Percentiles rank a stretch among this genome's conserved stretches.
These are phyloP conservation scores for Drosophila punjabiensis DNA, from an alignment of 1,140 invertebrate genomes.

Conservation along the genomic window DNA sequence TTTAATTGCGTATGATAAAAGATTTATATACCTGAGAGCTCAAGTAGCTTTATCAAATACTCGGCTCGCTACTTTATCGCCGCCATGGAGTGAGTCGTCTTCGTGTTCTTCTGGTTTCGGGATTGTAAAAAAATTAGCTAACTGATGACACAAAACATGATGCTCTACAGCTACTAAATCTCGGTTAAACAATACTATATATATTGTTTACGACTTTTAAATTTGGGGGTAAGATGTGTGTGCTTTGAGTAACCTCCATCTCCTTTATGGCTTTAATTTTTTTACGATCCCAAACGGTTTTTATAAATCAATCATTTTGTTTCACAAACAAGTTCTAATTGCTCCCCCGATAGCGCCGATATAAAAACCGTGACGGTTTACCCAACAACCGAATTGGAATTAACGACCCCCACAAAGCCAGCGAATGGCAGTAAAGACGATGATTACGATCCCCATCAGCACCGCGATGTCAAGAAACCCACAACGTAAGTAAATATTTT, in stretches of 20 bases:
- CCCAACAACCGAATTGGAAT: constrained; percentile 21
- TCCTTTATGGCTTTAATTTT: constrained; percentile 16
- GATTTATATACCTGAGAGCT: constrained; percentile 54
- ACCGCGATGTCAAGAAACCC: constrained; percentile 89
- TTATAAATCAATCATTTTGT: constrained; percentile 56
- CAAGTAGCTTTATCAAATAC: constrained; percentile 69
- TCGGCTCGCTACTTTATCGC: constrained; percentile 36
- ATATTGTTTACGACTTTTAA: constrained; percentile 9
- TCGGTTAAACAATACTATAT: background rate
- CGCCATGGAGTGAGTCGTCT: constrained; percentile 65
- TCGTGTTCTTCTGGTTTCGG: constrained; percentile 26
- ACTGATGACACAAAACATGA: constrained; percentile 41
- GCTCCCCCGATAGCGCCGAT: constrained; percentile 36
- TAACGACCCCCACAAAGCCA: constrained; percentile 19
- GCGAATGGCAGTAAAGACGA: constrained; percentile 58
- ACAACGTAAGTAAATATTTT: constrained; percentile 87
- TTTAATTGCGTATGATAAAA: constrained; percentile 63
- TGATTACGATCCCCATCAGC: constrained; percentile 88
- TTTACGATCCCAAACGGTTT: constrained; percentile 14
- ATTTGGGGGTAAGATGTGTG: background rate
- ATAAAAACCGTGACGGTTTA: constrained; percentile 51
- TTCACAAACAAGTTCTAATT: constrained; percentile 46
- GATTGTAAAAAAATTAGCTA: constrained; percentile 54
- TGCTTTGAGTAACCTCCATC: background rate
- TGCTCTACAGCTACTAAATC: background rate